Base-by-base conservation (phyloP, 2,113 vertebrate species). In the Megaptera novaeangliae region DNA sequence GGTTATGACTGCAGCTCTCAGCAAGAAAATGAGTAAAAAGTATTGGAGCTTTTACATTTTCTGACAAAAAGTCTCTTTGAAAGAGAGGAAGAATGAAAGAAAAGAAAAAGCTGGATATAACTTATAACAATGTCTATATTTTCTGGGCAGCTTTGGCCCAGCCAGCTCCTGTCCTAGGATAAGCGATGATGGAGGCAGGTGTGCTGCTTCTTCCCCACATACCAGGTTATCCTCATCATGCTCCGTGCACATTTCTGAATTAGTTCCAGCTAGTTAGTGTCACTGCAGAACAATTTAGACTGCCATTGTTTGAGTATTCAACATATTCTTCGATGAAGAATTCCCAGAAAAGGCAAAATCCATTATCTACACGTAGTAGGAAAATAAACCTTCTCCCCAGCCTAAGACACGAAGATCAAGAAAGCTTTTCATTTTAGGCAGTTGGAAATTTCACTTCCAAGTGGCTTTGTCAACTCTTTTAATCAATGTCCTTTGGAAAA, bases 191-290 rank as follows among this genome's bases (percentile, higher is more conserved):
- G 86, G 83, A 97, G 91, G 93, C 97, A 98, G 98, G 97, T 99
- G 61, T 29, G 2, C 34, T 13, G 61, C 27, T 52, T 74, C 69
- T 91, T 96, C 94, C 92, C 59, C 93, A 59, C 97, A 97, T 64
- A 84, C 55, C 15, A 92, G 83, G 96, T 98, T 97, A 97, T 87
- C 94, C 83, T 98, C 98, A 98, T 98, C 98, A 97, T 80, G 94
- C 95, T 96, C 97, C 74, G 44, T 41, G 97, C 78, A 93, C 97
- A 98, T 98, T 98, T 99, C 97, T 98, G 98, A 99, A 99, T 99
- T 99, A 99, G 98, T 99, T 99, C 98, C 98, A 99, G 98, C 98
- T 98, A 98, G 97, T 99, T 99, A 98, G 98, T 97, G 98, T 98
- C 98, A 95, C 98, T 98, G 98, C 97, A 97, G 96, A 98, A 98